Conservation (phyloP, 2,888 invertebrate species). For the Poecilobothrus nobilitatus region DNA sequence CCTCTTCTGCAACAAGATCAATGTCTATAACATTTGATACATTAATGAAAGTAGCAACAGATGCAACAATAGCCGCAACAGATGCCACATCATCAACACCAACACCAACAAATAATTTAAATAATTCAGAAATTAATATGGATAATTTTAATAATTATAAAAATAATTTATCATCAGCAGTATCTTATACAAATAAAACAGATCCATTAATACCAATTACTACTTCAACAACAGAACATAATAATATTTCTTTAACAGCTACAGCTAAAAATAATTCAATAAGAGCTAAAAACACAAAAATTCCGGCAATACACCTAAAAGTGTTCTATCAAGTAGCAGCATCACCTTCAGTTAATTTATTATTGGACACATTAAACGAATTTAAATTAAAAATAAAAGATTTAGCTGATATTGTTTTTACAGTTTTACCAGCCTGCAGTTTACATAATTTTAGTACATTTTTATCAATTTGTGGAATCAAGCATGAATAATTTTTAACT, state of each 20-base stretch:
- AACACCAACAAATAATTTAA: neutral
- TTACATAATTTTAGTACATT: constrained; percentile 74
- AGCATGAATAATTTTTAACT: constrained; percentile 51
- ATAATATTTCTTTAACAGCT: constrained; percentile 3
- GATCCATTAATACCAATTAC: constrained; percentile 19
- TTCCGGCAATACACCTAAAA: constrained; percentile 62
- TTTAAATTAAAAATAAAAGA: constrained; percentile 47
- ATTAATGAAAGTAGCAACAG: constrained; percentile 43
- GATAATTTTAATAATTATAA: neutral
- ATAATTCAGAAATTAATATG: neutral
- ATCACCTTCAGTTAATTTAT: constrained; percentile 44
- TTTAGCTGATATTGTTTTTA: constrained; percentile 55
- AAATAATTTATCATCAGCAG: neutral
- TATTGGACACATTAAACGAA: constrained; percentile 43
- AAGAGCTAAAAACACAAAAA: constrained; percentile 32
- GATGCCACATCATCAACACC: constrained; percentile 22
- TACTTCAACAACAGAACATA: neutral
- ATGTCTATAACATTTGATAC: constrained; percentile 18
- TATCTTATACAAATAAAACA: neutral
- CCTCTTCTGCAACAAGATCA: constrained; percentile 29
- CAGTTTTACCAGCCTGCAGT: constrained; percentile 69
- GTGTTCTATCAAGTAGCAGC: constrained; percentile 66
- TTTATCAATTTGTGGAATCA: constrained; percentile 72
- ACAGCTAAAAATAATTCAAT: constrained; percentile 16
- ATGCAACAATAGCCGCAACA: constrained; percentile 33